Conservation (phyloP, 2,113 vertebrate genomes). For the Brienomyrus longianalis region DNA sequence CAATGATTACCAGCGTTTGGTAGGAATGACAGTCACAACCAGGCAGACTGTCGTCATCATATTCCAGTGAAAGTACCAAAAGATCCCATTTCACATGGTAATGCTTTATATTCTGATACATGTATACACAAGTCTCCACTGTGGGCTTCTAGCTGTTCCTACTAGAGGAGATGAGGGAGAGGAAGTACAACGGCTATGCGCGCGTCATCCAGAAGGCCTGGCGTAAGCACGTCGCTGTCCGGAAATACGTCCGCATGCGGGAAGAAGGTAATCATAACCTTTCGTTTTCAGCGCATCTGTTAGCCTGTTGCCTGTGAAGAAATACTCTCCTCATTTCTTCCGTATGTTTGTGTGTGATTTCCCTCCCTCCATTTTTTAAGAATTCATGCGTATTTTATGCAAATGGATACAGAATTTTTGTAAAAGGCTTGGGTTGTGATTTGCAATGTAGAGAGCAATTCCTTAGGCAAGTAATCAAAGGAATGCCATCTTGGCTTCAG, state of each 20-base stretch:
- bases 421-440: not conserved
- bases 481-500: not conserved
- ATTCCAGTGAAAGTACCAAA: not conserved
- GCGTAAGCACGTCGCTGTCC: conserved; percentile 72
- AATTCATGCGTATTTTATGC: not conserved
- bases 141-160: conserved; percentile 52
- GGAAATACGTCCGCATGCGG: conserved; percentile 72
- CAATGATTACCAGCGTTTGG: not conserved
- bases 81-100: not conserved
- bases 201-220: conserved; percentile 76
- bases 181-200: conserved; percentile 67
- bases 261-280: conserved; percentile 60
- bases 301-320: not conserved
- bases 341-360: not conserved
- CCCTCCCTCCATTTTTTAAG: not conserved
- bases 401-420: not conserved
- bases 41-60: not conserved
- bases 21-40: not conserved
- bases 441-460: not conserved
- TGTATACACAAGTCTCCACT: not conserved
- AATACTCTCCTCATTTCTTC: not conserved
- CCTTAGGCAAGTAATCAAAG: not conserved
- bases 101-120: not conserved
- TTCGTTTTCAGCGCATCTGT: not conserved
- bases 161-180: conserved; percentile 64